These are phyloP conservation scores for Heterodera schachtii DNA, from an alignment of 1,140 invertebrate species.

Conservation along the genomic window DNA sequence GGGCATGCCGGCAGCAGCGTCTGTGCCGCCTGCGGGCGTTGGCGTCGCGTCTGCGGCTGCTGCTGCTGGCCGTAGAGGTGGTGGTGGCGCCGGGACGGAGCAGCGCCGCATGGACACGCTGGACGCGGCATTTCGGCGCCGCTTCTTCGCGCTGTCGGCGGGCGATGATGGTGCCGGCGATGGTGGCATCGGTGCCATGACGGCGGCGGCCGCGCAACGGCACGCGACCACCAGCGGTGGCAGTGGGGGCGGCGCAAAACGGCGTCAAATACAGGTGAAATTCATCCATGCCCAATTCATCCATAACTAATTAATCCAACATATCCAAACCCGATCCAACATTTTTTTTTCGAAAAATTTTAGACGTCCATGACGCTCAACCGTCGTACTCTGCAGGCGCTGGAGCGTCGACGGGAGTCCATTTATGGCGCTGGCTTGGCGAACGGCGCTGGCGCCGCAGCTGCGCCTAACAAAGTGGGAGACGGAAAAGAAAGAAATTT, in stretches of 20 bases:
- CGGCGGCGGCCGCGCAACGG: not conserved
- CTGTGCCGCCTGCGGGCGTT: constrained; percentile 9
- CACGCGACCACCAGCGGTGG: not conserved
- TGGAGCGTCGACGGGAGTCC: constrained; percentile 8
- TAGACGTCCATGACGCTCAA: constrained; percentile 5
- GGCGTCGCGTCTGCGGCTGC: too few relatives aligned
- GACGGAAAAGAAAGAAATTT: too few relatives aligned
- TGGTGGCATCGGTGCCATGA: not conserved
- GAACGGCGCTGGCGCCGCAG: not conserved
- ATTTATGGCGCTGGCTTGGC: not conserved
- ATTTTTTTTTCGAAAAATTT: not conserved
- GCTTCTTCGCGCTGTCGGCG: constrained; percentile 59
- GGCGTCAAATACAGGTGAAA: not conserved
- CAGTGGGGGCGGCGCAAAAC: not conserved
- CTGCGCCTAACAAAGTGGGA: not conserved
- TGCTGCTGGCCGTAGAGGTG: too few relatives aligned
- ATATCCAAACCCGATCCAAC: not conserved
- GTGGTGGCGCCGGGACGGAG: constrained; percentile 1
- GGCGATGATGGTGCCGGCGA: not conserved
- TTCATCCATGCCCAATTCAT: too few relatives aligned
- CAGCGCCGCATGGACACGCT: constrained; percentile 63
- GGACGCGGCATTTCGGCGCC: constrained; percentile 61
- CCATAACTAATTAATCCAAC: too few relatives aligned
- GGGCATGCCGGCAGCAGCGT: not conserved
- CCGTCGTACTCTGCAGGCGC: not conserved